Evolutionary conservation across 2,888 invertebrate species (phyloP), one percentile per base, ranked within the genome.

Genomic region (Campoplex nolae): DNA sequence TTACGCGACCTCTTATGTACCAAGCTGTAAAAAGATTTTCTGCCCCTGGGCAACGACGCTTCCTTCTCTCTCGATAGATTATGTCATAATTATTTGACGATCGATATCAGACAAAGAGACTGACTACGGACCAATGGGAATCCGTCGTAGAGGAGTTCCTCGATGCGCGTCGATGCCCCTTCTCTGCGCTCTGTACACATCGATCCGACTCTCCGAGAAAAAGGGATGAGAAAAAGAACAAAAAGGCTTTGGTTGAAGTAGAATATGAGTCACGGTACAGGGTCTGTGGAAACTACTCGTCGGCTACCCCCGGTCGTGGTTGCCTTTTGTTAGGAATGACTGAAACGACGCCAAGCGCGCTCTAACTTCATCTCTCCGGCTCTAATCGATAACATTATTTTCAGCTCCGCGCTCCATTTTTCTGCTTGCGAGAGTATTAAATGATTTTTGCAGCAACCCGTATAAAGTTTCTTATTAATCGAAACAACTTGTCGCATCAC

Each of bases 101-200:
- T 94, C 94, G 94, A 94, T 94, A 94, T 93, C 90, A 91, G 89
- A 93, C 93, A 93, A 94, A 93, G 92, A 67, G 88, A 89, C 86
- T 89, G 90, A 91, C 90, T 92, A 91, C 92, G 92, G 92, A 92
- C 93, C 92, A 91, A 92, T 93, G 91, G 90, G 91, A 90, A 92
- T 91, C 89, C 90, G 90, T 88, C 88, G 90, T 89, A 90, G 90
- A 91, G 90, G 90, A 89, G 90, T 90, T 90, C 88, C 88, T 92
- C 91, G 91, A 92, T 93, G 93, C 93, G 93, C 93, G 92, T 90
- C 90, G 90, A 89, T 62, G 62, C 62, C 90, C 88, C 89, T 89
- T 90, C 90, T 89, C 90, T 90, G 89, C 88, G 81, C 38, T 58
- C 38, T 18, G 23, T 28, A 75, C 75, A 62, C 70, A 79, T 71